These are phyloP conservation scores for Bos javanicus DNA, from an alignment of 2,113 vertebrate species.

Conservation along the genomic window DNA sequence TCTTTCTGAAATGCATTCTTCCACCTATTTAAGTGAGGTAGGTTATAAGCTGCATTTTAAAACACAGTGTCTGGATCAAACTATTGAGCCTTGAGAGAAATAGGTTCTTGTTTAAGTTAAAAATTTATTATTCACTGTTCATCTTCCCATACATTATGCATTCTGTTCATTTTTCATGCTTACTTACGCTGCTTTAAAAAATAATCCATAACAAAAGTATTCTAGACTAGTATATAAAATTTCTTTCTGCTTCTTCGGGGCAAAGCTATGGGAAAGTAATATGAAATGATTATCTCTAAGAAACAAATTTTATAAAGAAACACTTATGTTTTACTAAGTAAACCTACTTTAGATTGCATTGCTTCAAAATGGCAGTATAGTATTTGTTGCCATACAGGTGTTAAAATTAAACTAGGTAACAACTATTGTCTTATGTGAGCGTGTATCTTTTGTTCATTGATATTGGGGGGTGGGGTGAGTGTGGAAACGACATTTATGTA, in stretches of 20 bases:
- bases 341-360: background rate
- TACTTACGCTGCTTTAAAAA: constrained; percentile 53
- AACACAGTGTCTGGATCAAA: constrained; percentile 65
- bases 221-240: background rate
- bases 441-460: background rate
- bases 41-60: constrained; percentile 69
- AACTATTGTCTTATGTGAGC: background rate
- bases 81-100: constrained; percentile 49
- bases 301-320: background rate
- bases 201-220: background rate
- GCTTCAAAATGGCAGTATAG: background rate
- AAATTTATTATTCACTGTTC: constrained; percentile 64
- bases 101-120: constrained; percentile 49
- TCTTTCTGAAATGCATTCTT: constrained; percentile 60
- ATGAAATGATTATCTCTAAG: background rate
- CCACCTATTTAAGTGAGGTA: constrained; percentile 31
- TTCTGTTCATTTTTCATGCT: constrained; percentile 52
- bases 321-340: background rate
- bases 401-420: background rate
- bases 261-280: background rate
- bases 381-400: background rate
- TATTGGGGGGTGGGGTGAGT: background rate
- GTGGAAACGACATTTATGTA: background rate
- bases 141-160: constrained; percentile 58
- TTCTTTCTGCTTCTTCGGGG: background rate